Base-by-base conservation (phyloP, 2,888 invertebrate genomes). In the Leptinotarsa peninsularis region DNA sequence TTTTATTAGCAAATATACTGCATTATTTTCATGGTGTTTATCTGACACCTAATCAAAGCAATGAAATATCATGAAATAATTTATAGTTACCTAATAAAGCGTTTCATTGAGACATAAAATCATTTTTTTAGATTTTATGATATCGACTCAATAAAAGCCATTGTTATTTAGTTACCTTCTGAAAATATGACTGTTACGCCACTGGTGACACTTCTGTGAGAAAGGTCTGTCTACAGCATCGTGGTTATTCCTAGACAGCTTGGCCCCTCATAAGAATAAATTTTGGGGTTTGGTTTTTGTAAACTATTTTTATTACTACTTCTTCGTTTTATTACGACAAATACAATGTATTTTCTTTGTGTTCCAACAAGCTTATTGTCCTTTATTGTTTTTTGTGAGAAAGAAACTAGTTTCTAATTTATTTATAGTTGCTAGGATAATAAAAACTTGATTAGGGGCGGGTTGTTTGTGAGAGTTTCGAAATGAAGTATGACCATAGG, bases 231-330 rank as follows among this genome's bases (percentile, higher is more conserved):
- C 50, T 67, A 60, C 60, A 63, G 82, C 82, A 80, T 82, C 82
- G 80, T 75, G 76, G 76, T 78, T 76, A 74, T 76, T 77, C 79
- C 84, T 84, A 86, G 87, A 87, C 87, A 79, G 87, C 85, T 81
- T 86, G 87, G 87, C 86, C 87, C 87, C 87, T 86, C 81, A 82
- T 81, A 81, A 80, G 81, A 83, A 83, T 83, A 81, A 83, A 84
- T 85, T 84, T 84, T 83, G 86, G 86, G 86, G 84, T 85, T 85
- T 83, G 84, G 85, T 87, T 86, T 86, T 86, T 86, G 82, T 82
- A 82, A 84, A 81, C 81, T 81, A 85, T 85, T 83, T 85, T 86
- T 86, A 85, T 83, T 84, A 78, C 83, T 71, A 80, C 81, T 81
- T 84, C 83, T 85, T 82, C 80, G 80, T 83, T 85, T 84, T 85